Conservation (phyloP, 2,797 vertebrate genomes). For the Pteronotus mesoamericanus region DNA sequence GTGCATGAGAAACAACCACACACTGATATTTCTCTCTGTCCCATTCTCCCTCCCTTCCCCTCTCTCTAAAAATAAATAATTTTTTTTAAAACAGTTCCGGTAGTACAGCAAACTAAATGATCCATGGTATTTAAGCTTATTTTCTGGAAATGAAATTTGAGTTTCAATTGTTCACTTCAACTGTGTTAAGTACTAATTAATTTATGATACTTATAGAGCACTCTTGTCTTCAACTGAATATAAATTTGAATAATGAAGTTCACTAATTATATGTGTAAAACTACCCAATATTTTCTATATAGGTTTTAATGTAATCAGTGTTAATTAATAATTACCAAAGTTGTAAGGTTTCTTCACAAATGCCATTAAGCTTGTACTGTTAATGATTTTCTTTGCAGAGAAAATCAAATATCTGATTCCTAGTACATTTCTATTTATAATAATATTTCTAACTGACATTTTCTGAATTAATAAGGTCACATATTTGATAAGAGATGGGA, state of each 20-base stretch:
- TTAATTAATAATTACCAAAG: slow-evolving; percentile 33
- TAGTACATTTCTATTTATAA: neutral
- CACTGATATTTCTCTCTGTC: too few relatives aligned
- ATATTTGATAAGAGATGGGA: neutral
- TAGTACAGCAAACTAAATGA: neutral
- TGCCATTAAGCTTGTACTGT: neutral
- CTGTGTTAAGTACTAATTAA: slow-evolving; percentile 7
- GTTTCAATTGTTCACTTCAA: neutral
- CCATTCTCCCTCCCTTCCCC: too few relatives aligned
- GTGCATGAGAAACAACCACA: too few relatives aligned
- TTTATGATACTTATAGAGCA: neutral
- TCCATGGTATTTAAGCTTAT: neutral
- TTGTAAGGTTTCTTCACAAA: neutral
- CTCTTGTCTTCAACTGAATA: neutral
- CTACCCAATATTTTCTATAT: neutral
- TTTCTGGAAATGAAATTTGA: slow-evolving; percentile 15
- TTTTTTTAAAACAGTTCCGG: too few relatives aligned
- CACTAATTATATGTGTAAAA: neutral
- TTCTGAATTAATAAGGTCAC: slow-evolving; percentile 10
- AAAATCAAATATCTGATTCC: slow-evolving; percentile 3
- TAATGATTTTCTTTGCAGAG: neutral
- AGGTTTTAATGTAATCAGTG: slow-evolving; percentile 12
- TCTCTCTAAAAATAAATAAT: too few relatives aligned
- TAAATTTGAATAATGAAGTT: neutral
- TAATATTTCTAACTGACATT: slow-evolving; percentile 9